These are phyloP conservation scores for Leptogaster cylindrica DNA, from an alignment of 2,888 invertebrate genomes.

Conservation along the genomic window DNA sequence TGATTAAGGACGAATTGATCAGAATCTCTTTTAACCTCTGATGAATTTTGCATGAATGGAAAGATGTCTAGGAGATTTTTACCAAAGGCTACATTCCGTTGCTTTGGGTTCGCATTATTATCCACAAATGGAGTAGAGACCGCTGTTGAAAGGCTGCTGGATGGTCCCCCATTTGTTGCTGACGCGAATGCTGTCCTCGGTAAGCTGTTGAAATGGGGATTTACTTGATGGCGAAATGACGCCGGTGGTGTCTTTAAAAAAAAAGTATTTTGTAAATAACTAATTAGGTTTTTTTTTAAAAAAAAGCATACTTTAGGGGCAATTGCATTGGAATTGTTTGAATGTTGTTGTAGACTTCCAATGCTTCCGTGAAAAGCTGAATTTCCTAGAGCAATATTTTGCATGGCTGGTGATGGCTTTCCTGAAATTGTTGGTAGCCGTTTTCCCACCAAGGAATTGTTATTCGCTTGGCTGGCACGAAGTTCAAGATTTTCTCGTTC, in stretches of 20 bases:
- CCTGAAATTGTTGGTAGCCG: constrained; percentile 53
- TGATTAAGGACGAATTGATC: constrained; percentile 26
- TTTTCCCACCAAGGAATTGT: constrained; percentile 53
- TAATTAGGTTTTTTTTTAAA: constrained; percentile 38
- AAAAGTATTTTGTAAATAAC: neutral
- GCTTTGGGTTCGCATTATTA: constrained; percentile 57
- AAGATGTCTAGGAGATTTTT: constrained; percentile 59
- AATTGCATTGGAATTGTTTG: constrained; percentile 51
- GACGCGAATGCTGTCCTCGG: constrained; percentile 72
- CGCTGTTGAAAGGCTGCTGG: constrained; percentile 44
- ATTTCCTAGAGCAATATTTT: constrained; percentile 51
- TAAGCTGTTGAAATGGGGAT: constrained; percentile 81
- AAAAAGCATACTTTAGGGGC: constrained; percentile 62
- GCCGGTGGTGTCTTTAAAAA: constrained; percentile 73
- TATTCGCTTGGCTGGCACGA: constrained; percentile 62
- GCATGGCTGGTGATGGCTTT: constrained; percentile 42
- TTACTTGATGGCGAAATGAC: constrained; percentile 74
- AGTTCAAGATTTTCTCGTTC: constrained; percentile 88
- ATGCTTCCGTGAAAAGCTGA: constrained; percentile 58
- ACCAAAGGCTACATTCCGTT: constrained; percentile 79
- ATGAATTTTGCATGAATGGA: constrained; percentile 28
- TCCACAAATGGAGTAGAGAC: constrained; percentile 44
- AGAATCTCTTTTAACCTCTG: constrained; percentile 8
- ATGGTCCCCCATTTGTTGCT: constrained; percentile 57
- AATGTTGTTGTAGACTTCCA: constrained; percentile 55